These are phyloP conservation scores for Cydia splendana DNA, from an alignment of 1,140 invertebrate genomes.

Conservation along the genomic window DNA sequence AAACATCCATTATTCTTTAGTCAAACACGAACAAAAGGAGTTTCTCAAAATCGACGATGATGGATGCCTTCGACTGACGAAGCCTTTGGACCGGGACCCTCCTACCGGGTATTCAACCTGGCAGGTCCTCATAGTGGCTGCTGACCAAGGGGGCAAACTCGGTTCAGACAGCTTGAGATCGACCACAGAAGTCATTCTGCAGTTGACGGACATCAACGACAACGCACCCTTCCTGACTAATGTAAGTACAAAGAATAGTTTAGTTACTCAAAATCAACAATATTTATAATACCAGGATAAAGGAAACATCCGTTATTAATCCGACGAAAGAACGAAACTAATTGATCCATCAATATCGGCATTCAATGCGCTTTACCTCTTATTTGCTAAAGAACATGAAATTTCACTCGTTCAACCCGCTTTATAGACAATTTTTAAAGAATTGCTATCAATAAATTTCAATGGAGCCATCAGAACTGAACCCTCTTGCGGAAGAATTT, in stretches of 20 bases:
- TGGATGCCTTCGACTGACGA: constrained; percentile 88
- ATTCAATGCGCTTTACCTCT: constrained; percentile 27
- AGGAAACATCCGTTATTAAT: constrained; percentile 9
- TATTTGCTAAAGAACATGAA: constrained; percentile 43
- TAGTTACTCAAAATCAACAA: background rate
- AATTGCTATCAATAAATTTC: constrained; percentile 54
- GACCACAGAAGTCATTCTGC: constrained; percentile 87
- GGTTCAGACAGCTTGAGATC: constrained; percentile 81
- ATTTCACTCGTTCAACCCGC: constrained; percentile 45
- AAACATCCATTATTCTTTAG: constrained; percentile 88
- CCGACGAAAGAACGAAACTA: background rate
- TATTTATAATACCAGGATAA: background rate
- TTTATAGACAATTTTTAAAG: constrained; percentile 55
- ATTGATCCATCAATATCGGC: constrained; percentile 28
- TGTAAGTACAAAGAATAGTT: constrained; percentile 73
- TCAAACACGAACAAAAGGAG: constrained; percentile 85
- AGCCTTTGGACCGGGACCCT: constrained; percentile 92
- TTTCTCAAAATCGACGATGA: constrained; percentile 85
- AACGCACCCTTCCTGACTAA: constrained; percentile 92
- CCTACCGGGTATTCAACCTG: constrained; percentile 90
- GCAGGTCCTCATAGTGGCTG: constrained; percentile 91
- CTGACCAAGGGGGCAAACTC: constrained; percentile 85
- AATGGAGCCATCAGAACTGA: constrained; percentile 48
- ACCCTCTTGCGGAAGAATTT: constrained; percentile 44
- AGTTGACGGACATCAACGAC: constrained; percentile 92